These are phyloP conservation scores for Solenopsis fugax DNA, from an alignment of 1,140 invertebrate species.

Conservation along the genomic window DNA sequence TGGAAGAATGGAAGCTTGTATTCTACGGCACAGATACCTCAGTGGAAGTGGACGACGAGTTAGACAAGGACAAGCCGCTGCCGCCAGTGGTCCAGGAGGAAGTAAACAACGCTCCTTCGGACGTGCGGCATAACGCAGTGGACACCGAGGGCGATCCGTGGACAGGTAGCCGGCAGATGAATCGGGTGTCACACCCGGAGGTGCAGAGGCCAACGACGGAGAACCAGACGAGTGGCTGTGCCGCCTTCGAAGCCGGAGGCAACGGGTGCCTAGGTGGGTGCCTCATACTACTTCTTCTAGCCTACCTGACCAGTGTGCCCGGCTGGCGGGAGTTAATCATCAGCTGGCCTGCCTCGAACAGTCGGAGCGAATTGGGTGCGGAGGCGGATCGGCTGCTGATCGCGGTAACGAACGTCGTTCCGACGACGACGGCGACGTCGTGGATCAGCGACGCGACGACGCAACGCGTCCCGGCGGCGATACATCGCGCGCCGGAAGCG, in stretches of 20 bases:
- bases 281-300: slow-evolving; percentile 84
- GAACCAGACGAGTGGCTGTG: slow-evolving; percentile 82
- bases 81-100: slow-evolving; percentile 65
- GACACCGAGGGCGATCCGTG: slow-evolving; percentile 80
- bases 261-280: slow-evolving; percentile 85
- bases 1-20: slow-evolving; percentile 87
- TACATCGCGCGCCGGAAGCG: slow-evolving; percentile 3
- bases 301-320: slow-evolving; percentile 73
- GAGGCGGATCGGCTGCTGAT: slow-evolving; percentile 34
- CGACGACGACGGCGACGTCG: slow-evolving; percentile 36
- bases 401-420: slow-evolving; percentile 26
- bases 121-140: slow-evolving; percentile 76
- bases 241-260: slow-evolving; percentile 67
- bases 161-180: slow-evolving; percentile 82
- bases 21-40: slow-evolving; percentile 88
- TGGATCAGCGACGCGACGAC: neutral
- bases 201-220: slow-evolving; percentile 82
- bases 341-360: slow-evolving; percentile 63
- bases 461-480: neutral
- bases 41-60: slow-evolving; percentile 83
- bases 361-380: slow-evolving; percentile 33
- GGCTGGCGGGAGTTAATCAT: slow-evolving; percentile 62
- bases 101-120: slow-evolving; percentile 68
- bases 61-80: slow-evolving; percentile 79
- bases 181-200: slow-evolving; percentile 82